Base-by-base conservation (phyloP, 2,797 vertebrate species). In the Pseudomugil tenellus region DNA sequence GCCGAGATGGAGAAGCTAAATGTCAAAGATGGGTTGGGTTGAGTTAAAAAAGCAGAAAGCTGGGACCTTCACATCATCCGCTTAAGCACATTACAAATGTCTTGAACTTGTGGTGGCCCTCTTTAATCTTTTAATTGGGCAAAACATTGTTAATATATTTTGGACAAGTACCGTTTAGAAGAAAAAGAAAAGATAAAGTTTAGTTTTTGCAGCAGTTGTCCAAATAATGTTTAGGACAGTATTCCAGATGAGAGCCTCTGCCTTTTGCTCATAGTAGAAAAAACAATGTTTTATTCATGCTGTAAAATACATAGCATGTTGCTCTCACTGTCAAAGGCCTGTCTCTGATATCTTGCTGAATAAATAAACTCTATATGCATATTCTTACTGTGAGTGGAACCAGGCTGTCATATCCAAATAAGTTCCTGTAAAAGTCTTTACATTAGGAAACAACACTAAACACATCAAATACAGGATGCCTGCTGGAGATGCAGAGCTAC, bases 271-370 rank as follows among this genome's bases (percentile, higher is more conserved):
- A 0, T 21, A 6, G 51, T 75, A 48, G 68, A 72, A 80, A 77
- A 80, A 43, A 66, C 52, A 16, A 76, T 87, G 21, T 80, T 85
- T 89, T 69, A 87, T 87, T 90, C 41, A 84, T 83, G 71, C 28
- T 57, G 37, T 64, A 67, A 67, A 67, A 72, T 74, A 23, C 52
- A 43, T 31, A 52, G 51, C 72, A 65, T 74, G 72, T 79, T 13
- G 9, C 71, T 65, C 54, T 71, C 31, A 49, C 56, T 83, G 77
- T 84, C 58, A 28, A 53, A 65, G 5, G 16, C n/a, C 35, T 29
- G 57, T 51, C 39, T 70, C 71, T 58, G 67, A 70, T 73, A 73
- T 74, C 28, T 35, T 41, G 31, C 65, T 85, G 69, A 88, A 88
- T 84, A 79, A 84, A 76, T 87, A 76, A 85, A 73, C 76, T 49